Evolutionary conservation across 2,888 invertebrate species (phyloP).

Genomic region (Oscheius sp.): DNA sequence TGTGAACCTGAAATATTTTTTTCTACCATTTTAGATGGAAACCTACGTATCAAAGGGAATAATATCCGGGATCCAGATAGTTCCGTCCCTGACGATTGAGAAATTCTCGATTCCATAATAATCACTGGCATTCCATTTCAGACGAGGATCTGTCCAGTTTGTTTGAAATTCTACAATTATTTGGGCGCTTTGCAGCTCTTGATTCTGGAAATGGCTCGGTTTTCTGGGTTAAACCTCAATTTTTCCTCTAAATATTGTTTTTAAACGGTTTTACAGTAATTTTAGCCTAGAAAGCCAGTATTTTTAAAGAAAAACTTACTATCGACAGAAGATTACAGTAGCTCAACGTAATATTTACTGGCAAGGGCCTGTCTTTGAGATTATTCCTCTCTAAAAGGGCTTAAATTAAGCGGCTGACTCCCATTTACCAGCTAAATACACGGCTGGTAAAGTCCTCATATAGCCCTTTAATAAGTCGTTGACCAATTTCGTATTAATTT

Average conservation of each 20-base stretch:
- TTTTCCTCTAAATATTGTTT: too few species aligned
- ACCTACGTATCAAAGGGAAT: background rate
- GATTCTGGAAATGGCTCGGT: background rate
- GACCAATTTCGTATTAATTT: background rate
- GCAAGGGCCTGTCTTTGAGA: background rate
- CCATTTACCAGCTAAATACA: constrained; percentile 6
- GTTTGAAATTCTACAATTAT: background rate
- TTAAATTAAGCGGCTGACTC: too few species aligned
- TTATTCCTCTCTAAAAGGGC: background rate
- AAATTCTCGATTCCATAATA: background rate
- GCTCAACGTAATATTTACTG: background rate
- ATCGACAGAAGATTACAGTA: constrained; percentile 12
- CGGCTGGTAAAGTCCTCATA: background rate
- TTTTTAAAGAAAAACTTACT: background rate
- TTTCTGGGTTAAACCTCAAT: too few species aligned
- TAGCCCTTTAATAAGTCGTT: background rate
- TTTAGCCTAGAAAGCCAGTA: too few species aligned
- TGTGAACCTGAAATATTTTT: background rate
- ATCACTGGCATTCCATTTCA: background rate
- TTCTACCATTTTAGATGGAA: background rate
- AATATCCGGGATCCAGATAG: background rate
- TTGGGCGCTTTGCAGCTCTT: background rate
- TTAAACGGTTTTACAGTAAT: too few species aligned
- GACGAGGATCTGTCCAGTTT: background rate
- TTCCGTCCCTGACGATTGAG: background rate